Evolutionary conservation across 2,113 vertebrate species (phyloP), one percentile per base, ranked within the genome.

Genomic region (Austrofundulus limnaeus): DNA sequence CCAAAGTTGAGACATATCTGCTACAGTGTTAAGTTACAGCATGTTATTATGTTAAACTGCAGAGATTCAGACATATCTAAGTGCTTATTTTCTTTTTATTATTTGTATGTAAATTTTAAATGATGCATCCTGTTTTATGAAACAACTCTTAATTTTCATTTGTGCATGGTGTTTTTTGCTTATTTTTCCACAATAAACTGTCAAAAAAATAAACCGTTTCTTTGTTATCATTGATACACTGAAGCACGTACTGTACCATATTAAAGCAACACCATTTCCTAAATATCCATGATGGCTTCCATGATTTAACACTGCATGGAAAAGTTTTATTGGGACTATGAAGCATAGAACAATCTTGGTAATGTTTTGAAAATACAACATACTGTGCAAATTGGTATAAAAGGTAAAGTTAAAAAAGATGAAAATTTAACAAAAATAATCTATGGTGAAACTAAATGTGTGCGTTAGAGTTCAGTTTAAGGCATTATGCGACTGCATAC

Each of bases 11-110:
- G 79, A 37, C 81, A 90, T 80, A 66, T 92, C 90, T 94, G 89
- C 86, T 89, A 83, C 88, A 93, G 91, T 96, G 86, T 94, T 94
- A 82, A 87, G 72, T 75, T 55, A 82, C 90, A 90, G 66, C 80
- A 70, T 77, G 81, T 89, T 90, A 83, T 79, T 45, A n/a, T 58
- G 23, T 23, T 23, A 23, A 21, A 85, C 76, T 75, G 42, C 58
- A 70, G 57, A 81, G 68, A 84, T 1, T 31, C 15, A 64, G 61
- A 79, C 61, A 31, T 77, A 73, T 73, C 56, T 58, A 70, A 68
- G 82, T 80, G 59, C 58, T 82, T 66, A 82, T 68, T 76, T 86
- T 75, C 75, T 75, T 79, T 88, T 80, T 86, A 77, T 88, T 84
- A 57, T 83, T 75, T 86, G 84, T 87, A 83, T 81, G 75, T 66